phyloP scores from a whole-genome alignment of 2,113 vertebrate species.

The Mormoops blainvillei region DNA sequence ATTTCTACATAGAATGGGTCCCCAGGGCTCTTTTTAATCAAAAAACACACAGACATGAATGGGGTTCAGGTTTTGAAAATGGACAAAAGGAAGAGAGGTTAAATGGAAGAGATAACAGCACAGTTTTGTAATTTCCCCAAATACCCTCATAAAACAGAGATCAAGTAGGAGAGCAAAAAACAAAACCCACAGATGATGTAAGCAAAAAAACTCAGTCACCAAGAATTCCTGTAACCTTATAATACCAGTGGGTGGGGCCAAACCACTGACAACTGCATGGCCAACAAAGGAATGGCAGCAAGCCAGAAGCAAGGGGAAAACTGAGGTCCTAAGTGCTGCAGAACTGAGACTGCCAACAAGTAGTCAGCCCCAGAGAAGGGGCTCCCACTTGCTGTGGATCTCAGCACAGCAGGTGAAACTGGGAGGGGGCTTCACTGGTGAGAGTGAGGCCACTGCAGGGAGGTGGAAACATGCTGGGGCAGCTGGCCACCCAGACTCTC shows the following conservation, averaged over 20 bases:
- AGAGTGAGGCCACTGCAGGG: not conserved
- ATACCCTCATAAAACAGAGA: not conserved
- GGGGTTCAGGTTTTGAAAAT: not conserved
- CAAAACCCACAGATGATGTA: not conserved
- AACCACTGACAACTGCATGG: not conserved
- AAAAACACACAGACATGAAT: not conserved
- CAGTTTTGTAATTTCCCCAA: constrained; percentile 71
- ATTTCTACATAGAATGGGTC: constrained; percentile 68
- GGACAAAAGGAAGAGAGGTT: not conserved
- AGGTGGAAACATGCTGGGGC: not conserved
- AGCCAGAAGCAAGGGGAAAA: not conserved
- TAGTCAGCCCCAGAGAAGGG: not conserved
- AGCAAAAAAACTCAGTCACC: not conserved
- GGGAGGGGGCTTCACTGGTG: not conserved
- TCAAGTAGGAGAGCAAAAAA: not conserved
- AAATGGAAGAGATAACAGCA: not conserved
- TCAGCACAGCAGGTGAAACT: not conserved
- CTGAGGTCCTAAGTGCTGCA: not conserved
- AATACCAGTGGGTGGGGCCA: not conserved
- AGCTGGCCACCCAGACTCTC: not conserved
- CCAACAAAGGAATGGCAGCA: not conserved
- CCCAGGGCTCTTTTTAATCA: constrained; percentile 64
- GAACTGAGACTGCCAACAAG: not conserved
- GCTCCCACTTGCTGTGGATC: not conserved
- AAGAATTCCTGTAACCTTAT: not conserved